Conservation (phyloP, 2,888 invertebrate genomes). For the Notodonta ziczac region DNA sequence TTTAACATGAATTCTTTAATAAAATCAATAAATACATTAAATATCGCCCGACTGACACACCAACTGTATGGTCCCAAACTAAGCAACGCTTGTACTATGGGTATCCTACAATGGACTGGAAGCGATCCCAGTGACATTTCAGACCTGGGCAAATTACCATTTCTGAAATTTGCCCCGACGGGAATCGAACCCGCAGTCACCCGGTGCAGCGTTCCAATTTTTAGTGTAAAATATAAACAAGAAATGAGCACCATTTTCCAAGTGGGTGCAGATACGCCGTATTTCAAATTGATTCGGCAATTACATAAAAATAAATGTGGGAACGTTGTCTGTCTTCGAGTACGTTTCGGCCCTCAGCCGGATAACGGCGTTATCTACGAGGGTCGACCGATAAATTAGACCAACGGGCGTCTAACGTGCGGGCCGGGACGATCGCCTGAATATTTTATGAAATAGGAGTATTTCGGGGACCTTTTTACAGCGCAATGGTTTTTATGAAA, state of each 20-base stretch:
- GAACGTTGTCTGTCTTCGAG: conserved; percentile 6
- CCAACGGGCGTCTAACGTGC: not conserved
- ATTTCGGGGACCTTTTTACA: not conserved
- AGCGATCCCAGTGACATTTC: too few species aligned
- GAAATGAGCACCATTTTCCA: not conserved
- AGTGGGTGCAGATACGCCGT: not conserved
- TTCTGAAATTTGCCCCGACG: too few species aligned
- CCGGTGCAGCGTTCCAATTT: too few species aligned
- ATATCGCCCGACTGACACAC: too few species aligned
- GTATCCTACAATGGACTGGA: too few species aligned
- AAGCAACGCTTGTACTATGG: too few species aligned
- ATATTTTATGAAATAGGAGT: conserved; percentile 1
- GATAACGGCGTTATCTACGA: not conserved
- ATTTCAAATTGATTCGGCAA: conserved; percentile 4
- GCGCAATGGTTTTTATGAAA: not conserved
- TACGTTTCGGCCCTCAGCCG: not conserved
- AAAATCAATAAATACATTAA: too few species aligned
- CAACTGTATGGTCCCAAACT: too few species aligned
- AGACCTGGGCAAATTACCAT: too few species aligned
- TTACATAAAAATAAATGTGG: conserved; percentile 5
- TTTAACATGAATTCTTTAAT: too few species aligned
- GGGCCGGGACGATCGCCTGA: not conserved
- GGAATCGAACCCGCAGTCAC: too few species aligned
- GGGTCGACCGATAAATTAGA: conserved; percentile 2
- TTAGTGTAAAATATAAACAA: too few species aligned